A percentile compares a stretch with the other conserved stretches of the same genome.
Evolutionary conservation across 2,797 vertebrate genomes (phyloP).

Genomic region (Sebastes hubbsi): DNA sequence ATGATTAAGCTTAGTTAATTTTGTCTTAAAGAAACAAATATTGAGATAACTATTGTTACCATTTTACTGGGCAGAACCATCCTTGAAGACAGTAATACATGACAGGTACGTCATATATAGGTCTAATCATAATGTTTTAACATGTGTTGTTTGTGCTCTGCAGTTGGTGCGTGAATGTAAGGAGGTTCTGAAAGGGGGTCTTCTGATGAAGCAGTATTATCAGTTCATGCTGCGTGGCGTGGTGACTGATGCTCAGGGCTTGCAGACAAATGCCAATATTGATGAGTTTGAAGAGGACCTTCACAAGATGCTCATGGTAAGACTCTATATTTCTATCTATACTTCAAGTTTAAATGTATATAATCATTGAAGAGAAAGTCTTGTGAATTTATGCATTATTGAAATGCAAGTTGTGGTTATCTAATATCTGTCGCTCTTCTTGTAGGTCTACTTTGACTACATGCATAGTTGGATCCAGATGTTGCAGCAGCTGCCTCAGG

Average conservation of each 20-base stretch:
- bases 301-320: constrained; percentile 97
- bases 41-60: background rate
- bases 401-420: background rate
- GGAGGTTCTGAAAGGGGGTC: constrained; percentile 96
- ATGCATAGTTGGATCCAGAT: constrained; percentile 99
- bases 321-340: constrained; percentile 15
- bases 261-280: constrained; percentile 91
- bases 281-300: constrained; percentile 98
- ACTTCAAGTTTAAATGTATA: background rate
- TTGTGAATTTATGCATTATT: background rate
- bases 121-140: background rate
- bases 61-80: background rate
- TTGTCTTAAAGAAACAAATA: background rate
- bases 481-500: constrained; percentile 98
- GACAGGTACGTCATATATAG: background rate
- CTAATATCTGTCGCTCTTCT: background rate
- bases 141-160: constrained; percentile 64
- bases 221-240: constrained; percentile 96
- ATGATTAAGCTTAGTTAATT: background rate
- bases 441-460: constrained; percentile 98
- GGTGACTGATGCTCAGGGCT: constrained; percentile 83
- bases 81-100: background rate
- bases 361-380: background rate
- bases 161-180: constrained; percentile 98
- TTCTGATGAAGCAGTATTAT: constrained; percentile 99